phyloP scores from a whole-genome alignment of 2,797 vertebrate species.

The Merluccius polli region DNA sequence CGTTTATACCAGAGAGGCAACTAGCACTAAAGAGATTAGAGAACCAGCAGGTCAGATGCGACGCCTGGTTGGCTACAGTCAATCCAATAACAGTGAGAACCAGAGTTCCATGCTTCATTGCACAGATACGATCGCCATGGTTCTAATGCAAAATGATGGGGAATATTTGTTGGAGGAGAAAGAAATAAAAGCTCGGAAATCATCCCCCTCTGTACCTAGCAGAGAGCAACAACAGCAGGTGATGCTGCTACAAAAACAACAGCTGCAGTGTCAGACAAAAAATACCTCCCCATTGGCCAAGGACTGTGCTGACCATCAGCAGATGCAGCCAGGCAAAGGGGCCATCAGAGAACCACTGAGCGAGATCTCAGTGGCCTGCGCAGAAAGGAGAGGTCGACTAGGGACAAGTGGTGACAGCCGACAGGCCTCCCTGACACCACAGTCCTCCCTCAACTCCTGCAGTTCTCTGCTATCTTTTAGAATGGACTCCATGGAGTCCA shows the following conservation, averaged over 20 bases:
- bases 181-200: slow-evolving; percentile 47
- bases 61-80: slow-evolving; percentile 45
- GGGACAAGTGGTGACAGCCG: slow-evolving; percentile 62
- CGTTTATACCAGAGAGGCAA: slow-evolving; percentile 43
- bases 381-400: slow-evolving; percentile 54
- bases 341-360: slow-evolving; percentile 57
- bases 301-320: slow-evolving; percentile 68
- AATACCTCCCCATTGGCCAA: slow-evolving; percentile 36
- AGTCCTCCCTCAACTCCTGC: slow-evolving; percentile 66
- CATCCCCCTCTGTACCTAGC: slow-evolving; percentile 20
- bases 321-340: slow-evolving; percentile 46
- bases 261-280: slow-evolving; percentile 47
- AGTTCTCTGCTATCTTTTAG: slow-evolving; percentile 69
- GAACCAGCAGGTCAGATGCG: slow-evolving; percentile 55
- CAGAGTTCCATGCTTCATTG: slow-evolving; percentile 33
- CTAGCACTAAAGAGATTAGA: slow-evolving; percentile 49
- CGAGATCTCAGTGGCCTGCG: slow-evolving; percentile 57
- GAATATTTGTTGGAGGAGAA: slow-evolving; percentile 48
- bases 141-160: slow-evolving; percentile 48
- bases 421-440: slow-evolving; percentile 67
- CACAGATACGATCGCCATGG: slow-evolving; percentile 50
- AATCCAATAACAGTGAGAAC: slow-evolving; percentile 49
- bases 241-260: slow-evolving; percentile 29
- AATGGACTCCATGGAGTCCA: slow-evolving; percentile 72
- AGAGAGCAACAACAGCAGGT: slow-evolving; percentile 60